These are phyloP conservation scores for Bettongia penicillata DNA, from an alignment of 2,113 vertebrate genomes.

Conservation along the genomic window DNA sequence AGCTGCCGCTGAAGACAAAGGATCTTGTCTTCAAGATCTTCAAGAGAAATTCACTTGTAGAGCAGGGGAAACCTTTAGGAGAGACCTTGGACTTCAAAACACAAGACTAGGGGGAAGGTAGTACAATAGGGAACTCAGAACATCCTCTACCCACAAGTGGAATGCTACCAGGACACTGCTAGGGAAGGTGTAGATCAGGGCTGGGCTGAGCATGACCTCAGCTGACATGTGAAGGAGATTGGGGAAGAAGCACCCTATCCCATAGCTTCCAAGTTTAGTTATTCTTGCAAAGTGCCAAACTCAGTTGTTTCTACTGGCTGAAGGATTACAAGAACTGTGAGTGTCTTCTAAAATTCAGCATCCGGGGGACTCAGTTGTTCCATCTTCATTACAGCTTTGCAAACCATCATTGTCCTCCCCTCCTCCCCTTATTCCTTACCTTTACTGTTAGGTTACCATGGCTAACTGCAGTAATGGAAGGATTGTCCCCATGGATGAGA, in stretches of 20 bases:
- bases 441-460: background rate
- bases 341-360: background rate
- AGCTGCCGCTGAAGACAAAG: background rate
- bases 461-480: background rate
- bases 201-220: background rate
- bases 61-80: background rate
- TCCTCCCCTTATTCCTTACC: background rate
- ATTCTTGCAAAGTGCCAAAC: background rate
- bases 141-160: background rate
- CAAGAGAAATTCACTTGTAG: background rate
- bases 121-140: background rate
- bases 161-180: background rate
- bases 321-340: background rate
- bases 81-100: background rate
- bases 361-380: background rate
- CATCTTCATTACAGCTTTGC: background rate
- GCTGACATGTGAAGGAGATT: background rate
- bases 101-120: background rate
- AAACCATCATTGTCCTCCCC: background rate
- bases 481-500: background rate
- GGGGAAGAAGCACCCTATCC: background rate
- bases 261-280: background rate
- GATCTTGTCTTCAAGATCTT: too few relatives aligned
- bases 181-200: background rate
- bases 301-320: background rate